Conservation (phyloP, 1,140 invertebrate species). For the Drosophila mauritiana region DNA sequence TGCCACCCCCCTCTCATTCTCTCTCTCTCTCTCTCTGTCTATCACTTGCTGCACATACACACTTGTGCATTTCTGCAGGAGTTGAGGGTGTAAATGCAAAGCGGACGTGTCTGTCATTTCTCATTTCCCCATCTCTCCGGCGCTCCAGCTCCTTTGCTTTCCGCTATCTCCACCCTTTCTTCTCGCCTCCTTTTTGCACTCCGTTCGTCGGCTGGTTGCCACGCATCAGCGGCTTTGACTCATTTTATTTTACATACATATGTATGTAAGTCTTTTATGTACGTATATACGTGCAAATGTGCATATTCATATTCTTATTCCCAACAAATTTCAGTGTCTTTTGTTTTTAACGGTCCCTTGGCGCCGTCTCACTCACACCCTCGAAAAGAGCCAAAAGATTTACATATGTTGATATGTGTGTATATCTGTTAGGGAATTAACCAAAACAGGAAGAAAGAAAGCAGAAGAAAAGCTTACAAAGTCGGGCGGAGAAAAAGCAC, state of each 20-base stretch:
- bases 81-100: constrained; percentile 59
- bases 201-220: constrained; percentile 39
- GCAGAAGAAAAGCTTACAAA: constrained; percentile 49
- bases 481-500: constrained; percentile 35
- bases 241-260: constrained; percentile 19
- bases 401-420: background rate
- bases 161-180: constrained; percentile 23
- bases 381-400: constrained; percentile 33
- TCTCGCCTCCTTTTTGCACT: constrained; percentile 20
- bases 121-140: constrained; percentile 47
- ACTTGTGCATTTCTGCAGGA: constrained; percentile 40
- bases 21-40: background rate
- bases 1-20: background rate
- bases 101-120: constrained; percentile 78
- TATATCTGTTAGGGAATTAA: constrained; percentile 47
- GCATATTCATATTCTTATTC: constrained; percentile 7
- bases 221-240: constrained; percentile 54
- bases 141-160: constrained; percentile 4
- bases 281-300: background rate
- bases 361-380: constrained; percentile 42
- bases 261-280: no score
- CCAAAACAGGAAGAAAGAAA: constrained; percentile 68
- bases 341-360: constrained; percentile 60
- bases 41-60: background rate
- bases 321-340: constrained; percentile 32